Evolutionary conservation across 2,888 invertebrate genomes (phyloP), one percentile per base, ranked within the genome.

Genomic region (Lasioglossum zephyrum): DNA sequence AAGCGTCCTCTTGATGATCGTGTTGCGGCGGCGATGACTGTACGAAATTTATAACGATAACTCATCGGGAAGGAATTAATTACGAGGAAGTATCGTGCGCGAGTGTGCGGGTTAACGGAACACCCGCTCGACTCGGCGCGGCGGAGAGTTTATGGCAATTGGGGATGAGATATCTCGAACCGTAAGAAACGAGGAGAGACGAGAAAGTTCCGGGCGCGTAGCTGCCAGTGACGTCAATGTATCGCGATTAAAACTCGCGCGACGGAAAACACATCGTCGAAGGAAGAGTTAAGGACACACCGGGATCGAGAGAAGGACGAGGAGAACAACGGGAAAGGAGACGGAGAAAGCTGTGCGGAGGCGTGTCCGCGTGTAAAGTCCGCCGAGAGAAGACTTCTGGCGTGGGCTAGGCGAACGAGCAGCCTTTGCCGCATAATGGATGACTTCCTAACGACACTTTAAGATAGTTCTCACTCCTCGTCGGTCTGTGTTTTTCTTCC

Each of bases 391-490:
- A 90, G 90, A 92, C 88, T 91, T 89, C 90, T 89, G 89, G 91
- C 91, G 90, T 91, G 91, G 91, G 89, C 89, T 90, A 90, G 88
- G 87, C 87, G 84, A 88, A 90, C 82, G 91, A 87, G 87, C 90
- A 90, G 91, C 90, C 89, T 92, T 92, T 91, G 92, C 91, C 91
- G 93, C 93, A 93, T 93, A 93, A 93, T 93, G 92, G 93, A 93
- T 93, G 93, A 93, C 93, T 93, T 93, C 93, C 93, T 93, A 93
- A 93, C 93, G 93, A 93, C 93, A 93, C 93, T 93, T 93, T 93
- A 92, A 93, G 93, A 93, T 93, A 93, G 93, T 93, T 93, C 93
- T 90, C 93, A 86, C 92, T 90, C 89, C 81, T 90, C 89, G 86
- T 88, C 83, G 78, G 82, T 79, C 87, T 44, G 79, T 84, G 88